Conservation (phyloP, 2,888 invertebrate genomes). For the Epirrhoe tristata region DNA sequence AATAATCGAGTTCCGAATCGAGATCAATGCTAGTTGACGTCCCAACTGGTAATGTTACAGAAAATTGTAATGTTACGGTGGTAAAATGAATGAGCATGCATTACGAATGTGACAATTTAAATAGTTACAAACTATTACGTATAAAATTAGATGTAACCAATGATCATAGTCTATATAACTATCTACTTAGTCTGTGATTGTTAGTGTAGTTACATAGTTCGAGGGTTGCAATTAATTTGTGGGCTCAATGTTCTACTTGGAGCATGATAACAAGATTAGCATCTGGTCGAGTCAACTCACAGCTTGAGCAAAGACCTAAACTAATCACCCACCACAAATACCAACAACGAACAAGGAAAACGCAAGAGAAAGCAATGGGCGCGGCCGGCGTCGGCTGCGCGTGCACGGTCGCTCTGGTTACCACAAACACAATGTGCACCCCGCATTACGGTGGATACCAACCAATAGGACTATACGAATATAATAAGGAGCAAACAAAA, state of each 20-base stretch:
- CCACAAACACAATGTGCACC: conserved; percentile 81
- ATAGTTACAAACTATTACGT: conserved; percentile 59
- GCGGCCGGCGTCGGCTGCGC: conserved; percentile 56
- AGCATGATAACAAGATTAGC: conserved; percentile 73
- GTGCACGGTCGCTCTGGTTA: conserved; percentile 67
- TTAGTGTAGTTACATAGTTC: conserved; percentile 62
- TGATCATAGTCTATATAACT: conserved; percentile 47
- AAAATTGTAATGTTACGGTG: conserved; percentile 56
- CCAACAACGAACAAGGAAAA: conserved; percentile 73
- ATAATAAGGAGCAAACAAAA: conserved; percentile 81
- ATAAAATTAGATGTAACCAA: conserved; percentile 52
- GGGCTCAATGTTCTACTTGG: conserved; percentile 82
- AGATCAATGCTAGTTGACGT: conserved; percentile 38
- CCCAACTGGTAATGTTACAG: conserved; percentile 49
- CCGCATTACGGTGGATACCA: conserved; percentile 75
- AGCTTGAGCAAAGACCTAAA: conserved; percentile 74
- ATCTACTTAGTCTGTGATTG: conserved; percentile 69
- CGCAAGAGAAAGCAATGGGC: conserved; percentile 72
- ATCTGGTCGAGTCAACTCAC: conserved; percentile 67
- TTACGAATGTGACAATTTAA: conserved; percentile 49
- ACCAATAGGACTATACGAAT: conserved; percentile 73
- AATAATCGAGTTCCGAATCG: conserved; percentile 44
- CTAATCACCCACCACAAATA: conserved; percentile 75
- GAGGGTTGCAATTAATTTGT: conserved; percentile 69
- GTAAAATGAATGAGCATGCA: conserved; percentile 66